Evolutionary conservation across 1,140 invertebrate species (phyloP).

Genomic region (Trachymyrmex septentrionalis): DNA sequence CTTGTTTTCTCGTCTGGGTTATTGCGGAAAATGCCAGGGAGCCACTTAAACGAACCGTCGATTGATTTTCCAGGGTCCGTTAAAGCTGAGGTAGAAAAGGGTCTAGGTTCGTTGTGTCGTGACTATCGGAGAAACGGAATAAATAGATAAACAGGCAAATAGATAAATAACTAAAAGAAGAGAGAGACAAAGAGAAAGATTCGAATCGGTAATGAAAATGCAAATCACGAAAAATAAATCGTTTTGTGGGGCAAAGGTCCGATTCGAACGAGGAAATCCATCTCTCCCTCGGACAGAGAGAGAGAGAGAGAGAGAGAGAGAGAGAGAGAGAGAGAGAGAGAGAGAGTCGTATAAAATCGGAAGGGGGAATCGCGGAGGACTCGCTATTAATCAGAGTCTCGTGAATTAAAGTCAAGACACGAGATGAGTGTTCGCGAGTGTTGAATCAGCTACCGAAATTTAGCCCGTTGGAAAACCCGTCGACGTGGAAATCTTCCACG

Average conservation of each 20-base stretch:
- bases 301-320: too few species aligned
- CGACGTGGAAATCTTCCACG: not conserved
- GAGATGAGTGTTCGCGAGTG: constrained; percentile 7
- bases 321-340: too few species aligned
- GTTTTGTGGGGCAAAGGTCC: not conserved
- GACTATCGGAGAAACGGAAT: not conserved
- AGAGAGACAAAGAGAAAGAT: constrained; percentile 7
- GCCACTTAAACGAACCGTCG: constrained; percentile 41
- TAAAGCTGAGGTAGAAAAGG: constrained; percentile 30
- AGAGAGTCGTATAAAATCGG: constrained; percentile 20
- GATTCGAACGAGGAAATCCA: constrained; percentile 45
- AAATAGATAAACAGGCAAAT: not conserved
- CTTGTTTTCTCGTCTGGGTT: constrained; percentile 28
- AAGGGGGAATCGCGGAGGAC: not conserved
- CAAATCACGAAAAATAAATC: constrained; percentile 67
- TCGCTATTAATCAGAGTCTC: constrained; percentile 53
- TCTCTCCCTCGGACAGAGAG: constrained; percentile 37
- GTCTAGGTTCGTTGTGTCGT: not conserved
- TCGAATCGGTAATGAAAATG: constrained; percentile 74
- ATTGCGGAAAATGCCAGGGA: constrained; percentile 55
- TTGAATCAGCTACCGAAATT: constrained; percentile 57
- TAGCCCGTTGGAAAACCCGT: constrained; percentile 8
- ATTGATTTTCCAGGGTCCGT: constrained; percentile 41
- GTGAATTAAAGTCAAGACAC: constrained; percentile 27
- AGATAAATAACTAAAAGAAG: constrained; percentile 7